These are phyloP conservation scores for Gymnothorax reevesii DNA, from an alignment of 2,797 vertebrate genomes.

Conservation along the genomic window DNA sequence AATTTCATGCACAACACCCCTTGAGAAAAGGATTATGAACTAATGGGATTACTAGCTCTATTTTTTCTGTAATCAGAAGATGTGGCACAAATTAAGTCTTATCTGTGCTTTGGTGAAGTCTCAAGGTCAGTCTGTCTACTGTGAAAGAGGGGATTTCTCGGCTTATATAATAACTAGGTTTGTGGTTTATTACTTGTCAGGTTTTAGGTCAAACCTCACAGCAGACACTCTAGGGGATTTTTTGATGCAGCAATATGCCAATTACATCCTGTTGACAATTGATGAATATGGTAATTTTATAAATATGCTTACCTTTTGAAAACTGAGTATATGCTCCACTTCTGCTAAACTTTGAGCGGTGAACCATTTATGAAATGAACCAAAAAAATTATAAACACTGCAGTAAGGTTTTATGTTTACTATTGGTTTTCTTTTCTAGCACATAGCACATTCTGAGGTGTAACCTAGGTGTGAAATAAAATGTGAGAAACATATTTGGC, in stretches of 20 bases:
- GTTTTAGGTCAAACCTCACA: slow-evolving; percentile 50
- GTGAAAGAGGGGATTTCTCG: background rate
- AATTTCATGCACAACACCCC: background rate
- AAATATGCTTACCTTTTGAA: background rate
- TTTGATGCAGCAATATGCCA: background rate
- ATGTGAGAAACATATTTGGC: background rate
- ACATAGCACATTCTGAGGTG: background rate
- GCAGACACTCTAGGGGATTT: slow-evolving; percentile 46
- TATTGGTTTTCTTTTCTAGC: background rate
- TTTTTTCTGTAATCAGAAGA: background rate
- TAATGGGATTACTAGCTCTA: slow-evolving; percentile 24
- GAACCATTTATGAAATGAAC: background rate
- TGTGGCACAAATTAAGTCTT: slow-evolving; percentile 4
- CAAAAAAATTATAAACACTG: background rate
- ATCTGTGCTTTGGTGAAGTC: background rate
- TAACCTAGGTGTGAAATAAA: background rate
- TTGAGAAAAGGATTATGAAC: slow-evolving; percentile 2
- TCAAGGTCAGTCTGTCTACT: background rate
- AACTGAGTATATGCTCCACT: background rate
- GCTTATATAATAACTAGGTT: slow-evolving; percentile 40
- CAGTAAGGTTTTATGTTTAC: background rate
- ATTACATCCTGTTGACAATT: background rate
- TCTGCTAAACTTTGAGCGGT: background rate
- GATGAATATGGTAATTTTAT: background rate
- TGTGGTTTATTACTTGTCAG: slow-evolving; percentile 46